A percentile compares a stretch with the other conserved stretches of the same genome.
Conservation (phyloP, 2,888 invertebrate genomes). For the Blomia tropicalis region DNA sequence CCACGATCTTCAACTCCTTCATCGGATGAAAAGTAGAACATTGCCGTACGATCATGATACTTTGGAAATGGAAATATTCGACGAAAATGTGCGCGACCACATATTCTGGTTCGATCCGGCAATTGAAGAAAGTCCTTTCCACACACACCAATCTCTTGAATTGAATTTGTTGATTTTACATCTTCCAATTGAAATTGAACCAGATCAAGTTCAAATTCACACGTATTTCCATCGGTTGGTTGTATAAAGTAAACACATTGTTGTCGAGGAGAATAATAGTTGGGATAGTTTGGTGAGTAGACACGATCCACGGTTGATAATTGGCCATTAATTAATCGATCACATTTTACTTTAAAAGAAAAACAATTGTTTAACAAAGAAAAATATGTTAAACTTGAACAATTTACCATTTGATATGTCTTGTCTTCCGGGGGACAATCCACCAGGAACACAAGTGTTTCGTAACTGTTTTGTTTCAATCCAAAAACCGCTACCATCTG, state of each 20-base stretch:
- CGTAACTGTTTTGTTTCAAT: conserved; percentile 28
- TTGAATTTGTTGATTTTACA: neutral
- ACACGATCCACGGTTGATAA: neutral
- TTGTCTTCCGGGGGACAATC: too few relatives aligned
- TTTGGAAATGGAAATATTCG: conserved; percentile 27
- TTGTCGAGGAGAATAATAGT: conserved; percentile 8
- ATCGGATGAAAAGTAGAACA: conserved; percentile 29
- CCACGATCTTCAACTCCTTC: conserved; percentile 29
- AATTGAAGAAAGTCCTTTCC: conserved; percentile 27
- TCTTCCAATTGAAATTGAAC: conserved; percentile 19
- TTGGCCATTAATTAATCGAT: conserved; percentile 18
- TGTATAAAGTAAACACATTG: conserved; percentile 24
- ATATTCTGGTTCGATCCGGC: conserved; percentile 27
- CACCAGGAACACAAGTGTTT: conserved; percentile 26
- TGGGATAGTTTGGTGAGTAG: conserved; percentile 23
- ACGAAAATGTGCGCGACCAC: conserved; percentile 20
- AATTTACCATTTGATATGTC: neutral
- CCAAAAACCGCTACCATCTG: conserved; percentile 26
- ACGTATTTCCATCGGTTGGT: neutral
- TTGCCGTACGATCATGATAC: conserved; percentile 26
- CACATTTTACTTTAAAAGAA: conserved; percentile 20
- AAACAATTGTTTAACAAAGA: neutral
- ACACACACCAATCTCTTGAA: neutral
- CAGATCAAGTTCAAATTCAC: conserved; percentile 20
- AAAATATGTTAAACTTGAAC: neutral